Percentiles rank a stretch among this genome's conserved stretches.
Conservation (phyloP, 2,888 invertebrate genomes). For the Drosophila formosana region DNA sequence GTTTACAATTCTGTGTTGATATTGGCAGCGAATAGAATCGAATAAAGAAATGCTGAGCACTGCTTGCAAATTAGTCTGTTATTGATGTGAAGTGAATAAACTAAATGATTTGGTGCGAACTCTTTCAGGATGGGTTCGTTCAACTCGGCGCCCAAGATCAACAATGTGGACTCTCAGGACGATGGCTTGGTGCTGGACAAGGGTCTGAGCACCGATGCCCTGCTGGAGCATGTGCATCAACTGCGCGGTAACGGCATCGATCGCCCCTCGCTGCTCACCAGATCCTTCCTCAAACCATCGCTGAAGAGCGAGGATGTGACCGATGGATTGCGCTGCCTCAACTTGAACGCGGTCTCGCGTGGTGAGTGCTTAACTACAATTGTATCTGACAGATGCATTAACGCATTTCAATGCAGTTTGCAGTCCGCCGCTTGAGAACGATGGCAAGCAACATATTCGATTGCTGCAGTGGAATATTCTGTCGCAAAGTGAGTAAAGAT, state of each 20-base stretch:
- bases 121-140: conserved; percentile 90
- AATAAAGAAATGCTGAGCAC: conserved; percentile 13
- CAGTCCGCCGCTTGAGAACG: conserved; percentile 85
- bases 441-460: conserved; percentile 85
- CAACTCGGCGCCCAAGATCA: conserved; percentile 88
- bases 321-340: conserved; percentile 83
- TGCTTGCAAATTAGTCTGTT: not conserved
- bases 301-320: conserved; percentile 78
- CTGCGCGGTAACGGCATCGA: conserved; percentile 84
- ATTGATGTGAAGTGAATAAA: not conserved
- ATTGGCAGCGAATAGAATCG: not conserved
- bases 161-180: conserved; percentile 88
- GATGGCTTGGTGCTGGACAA: conserved; percentile 86
- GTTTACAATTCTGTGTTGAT: not conserved
- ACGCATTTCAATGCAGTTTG: conserved; percentile 82
- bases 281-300: conserved; percentile 82
- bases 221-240: conserved; percentile 86
- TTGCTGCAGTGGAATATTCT: conserved; percentile 90
- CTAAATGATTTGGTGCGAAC: not conserved
- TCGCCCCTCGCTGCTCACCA: conserved; percentile 85
- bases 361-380: conserved; percentile 35
- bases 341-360: conserved; percentile 86
- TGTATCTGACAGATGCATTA: not conserved
- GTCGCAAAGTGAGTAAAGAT: conserved; percentile 87
- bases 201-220: conserved; percentile 85